These are phyloP conservation scores for Channa argus DNA, from an alignment of 2,113 vertebrate species.

Conservation along the genomic window DNA sequence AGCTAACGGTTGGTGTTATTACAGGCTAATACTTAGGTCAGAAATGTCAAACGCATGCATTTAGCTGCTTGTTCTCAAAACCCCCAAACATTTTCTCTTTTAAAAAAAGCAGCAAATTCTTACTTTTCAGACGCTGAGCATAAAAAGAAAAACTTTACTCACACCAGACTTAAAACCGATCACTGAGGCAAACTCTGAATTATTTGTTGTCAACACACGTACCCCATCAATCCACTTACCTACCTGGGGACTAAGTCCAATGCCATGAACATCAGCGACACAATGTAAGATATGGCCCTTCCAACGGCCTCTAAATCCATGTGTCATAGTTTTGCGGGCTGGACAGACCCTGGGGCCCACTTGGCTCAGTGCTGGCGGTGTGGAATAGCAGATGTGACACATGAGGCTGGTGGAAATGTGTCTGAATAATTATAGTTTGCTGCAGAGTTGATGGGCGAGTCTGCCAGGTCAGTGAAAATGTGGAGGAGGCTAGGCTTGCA, in stretches of 20 bases:
- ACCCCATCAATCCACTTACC: no score
- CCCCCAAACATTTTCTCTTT: no score
- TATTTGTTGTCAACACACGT: no score
- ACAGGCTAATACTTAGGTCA: background rate
- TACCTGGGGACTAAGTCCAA: background rate
- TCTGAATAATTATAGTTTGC: conserved; percentile 64
- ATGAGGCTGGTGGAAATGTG: conserved; percentile 17
- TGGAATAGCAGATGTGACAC: conserved; percentile 39
- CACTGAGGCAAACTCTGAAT: no score
- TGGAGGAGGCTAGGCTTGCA: background rate
- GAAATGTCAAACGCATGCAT: background rate
- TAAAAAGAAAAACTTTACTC: no score
- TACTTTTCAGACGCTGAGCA: background rate
- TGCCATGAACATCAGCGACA: background rate
- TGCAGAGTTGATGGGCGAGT: conserved; percentile 17
- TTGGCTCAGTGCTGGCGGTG: conserved; percentile 7
- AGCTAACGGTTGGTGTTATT: background rate
- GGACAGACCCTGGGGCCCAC: conserved; percentile 3
- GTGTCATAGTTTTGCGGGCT: conserved; percentile 1
- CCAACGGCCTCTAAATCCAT: background rate
- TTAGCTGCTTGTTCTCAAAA: background rate
- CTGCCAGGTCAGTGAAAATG: conserved; percentile 9
- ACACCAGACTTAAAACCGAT: no score
- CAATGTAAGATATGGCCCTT: background rate
- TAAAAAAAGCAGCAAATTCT: background rate